Base-by-base conservation (phyloP, 2,888 invertebrate species). In the Cepaea hortensis region DNA sequence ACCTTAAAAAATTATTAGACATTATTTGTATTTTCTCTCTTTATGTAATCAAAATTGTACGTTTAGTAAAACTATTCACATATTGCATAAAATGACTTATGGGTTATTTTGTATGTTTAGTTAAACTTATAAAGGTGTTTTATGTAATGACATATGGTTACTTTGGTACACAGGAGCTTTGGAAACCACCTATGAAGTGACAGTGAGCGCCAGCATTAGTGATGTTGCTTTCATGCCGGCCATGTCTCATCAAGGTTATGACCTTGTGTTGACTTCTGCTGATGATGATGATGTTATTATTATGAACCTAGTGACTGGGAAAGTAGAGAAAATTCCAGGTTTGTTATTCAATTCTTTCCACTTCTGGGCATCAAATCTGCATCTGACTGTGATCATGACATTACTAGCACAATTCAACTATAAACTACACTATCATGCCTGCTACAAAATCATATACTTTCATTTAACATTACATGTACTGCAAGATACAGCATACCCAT, bases 251-350 rank as follows among this genome's bases (percentile, higher is more conserved):
- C 96, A 96, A 92, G 96, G 96, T 87, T 97, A 97, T 92, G 97
- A 97, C 93, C 95, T 97, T 77, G 97, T 96, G 92, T 96, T 97
- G 85, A 96, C 96, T 87, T 96, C 96, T 18, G 96, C 96, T 91
- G 96, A 96, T 93, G 96, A 96, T 92, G 96, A 96, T 92, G 96
- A 96, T 90, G 96, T 97, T 89, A 95, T 97, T 77, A 96, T 96
- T 92, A 95, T 97, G 80, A 96, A 96, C 93, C 95, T 97, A 87
- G 95, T 96, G 65, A 93, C 92, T 77, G 93, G 93, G 95, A 96
- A 96, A 95, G 96, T 97, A 73, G 96, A 96, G 93, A 96, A 96
- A 95, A 96, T 97, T 90, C 96, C 96, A 72, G 97, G 97, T 88
- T 46, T 76, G 76, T 6, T 65, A 35, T 23, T 73, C 35, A 35